Conservation (phyloP, 2,113 vertebrate species). For the Puntigrus tetrazona region DNA sequence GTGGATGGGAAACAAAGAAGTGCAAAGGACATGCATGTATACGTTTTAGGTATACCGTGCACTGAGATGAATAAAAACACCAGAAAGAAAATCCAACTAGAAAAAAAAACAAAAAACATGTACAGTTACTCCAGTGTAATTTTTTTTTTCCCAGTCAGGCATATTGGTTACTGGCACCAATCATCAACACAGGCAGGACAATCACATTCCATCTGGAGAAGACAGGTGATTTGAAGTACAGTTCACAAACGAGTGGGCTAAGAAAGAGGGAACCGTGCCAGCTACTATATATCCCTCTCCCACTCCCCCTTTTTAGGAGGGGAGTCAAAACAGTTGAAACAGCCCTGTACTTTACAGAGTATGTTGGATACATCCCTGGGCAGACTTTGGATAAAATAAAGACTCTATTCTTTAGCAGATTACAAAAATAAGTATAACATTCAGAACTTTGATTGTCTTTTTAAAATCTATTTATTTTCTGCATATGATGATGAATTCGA, state of each 20-base stretch:
- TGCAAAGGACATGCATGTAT: slow-evolving; percentile 44
- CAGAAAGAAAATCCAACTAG: background rate
- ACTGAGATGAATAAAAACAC: slow-evolving; percentile 5
- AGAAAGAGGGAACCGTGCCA: slow-evolving; percentile 36
- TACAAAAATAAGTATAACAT: slow-evolving; percentile 99
- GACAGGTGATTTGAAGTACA: slow-evolving; percentile 34
- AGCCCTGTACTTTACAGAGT: slow-evolving; percentile 81
- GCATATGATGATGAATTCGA: slow-evolving; percentile 87
- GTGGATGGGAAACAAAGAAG: slow-evolving; percentile 17
- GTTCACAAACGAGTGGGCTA: slow-evolving; percentile 14
- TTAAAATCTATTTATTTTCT: slow-evolving; percentile 94
- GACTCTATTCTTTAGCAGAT: slow-evolving; percentile 91
- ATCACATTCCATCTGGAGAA: slow-evolving; percentile 25
- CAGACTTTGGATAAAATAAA: slow-evolving; percentile 84
- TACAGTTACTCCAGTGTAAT: slow-evolving; percentile 11
- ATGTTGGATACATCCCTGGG: slow-evolving; percentile 88
- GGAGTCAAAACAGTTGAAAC: slow-evolving; percentile 28
- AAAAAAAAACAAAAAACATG: background rate
- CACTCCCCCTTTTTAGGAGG: slow-evolving; percentile 5
- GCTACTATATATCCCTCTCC: slow-evolving; percentile 20
- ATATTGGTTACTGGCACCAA: background rate
- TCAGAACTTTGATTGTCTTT: slow-evolving; percentile 98
- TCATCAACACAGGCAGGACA: slow-evolving; percentile 15
- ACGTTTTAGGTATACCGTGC: slow-evolving; percentile 38
- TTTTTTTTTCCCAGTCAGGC: slow-evolving; percentile 25